Evolutionary conservation across 2,888 invertebrate species (phyloP).

Genomic region (Machimus rusticus): DNA sequence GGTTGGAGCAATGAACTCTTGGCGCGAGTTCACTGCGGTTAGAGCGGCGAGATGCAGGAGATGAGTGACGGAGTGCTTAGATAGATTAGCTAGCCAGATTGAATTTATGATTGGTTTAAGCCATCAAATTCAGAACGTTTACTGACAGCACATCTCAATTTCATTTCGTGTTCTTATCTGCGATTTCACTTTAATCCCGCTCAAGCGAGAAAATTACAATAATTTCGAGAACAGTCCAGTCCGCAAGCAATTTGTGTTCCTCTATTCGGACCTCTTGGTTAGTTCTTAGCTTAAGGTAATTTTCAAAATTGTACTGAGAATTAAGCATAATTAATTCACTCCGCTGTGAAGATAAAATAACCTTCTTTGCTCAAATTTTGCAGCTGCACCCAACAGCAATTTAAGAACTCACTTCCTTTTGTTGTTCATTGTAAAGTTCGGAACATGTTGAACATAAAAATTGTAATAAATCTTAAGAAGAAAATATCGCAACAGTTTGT

Average conservation of each 20-base stretch:
- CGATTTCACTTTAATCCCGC: background rate
- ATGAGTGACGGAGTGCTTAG: background rate
- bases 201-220: background rate
- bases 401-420: background rate
- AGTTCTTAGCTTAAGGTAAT: background rate
- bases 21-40: background rate
- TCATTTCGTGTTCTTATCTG: background rate
- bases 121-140: background rate
- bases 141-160: background rate
- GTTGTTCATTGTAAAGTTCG: background rate
- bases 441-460: background rate
- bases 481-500: background rate
- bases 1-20: slow-evolving; percentile 61
- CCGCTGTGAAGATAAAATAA: background rate
- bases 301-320: background rate
- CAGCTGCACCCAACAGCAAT: background rate
- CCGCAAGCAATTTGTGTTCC: background rate
- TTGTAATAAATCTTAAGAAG: background rate
- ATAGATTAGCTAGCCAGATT: background rate
- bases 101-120: background rate
- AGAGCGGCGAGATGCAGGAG: background rate
- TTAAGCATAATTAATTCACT: background rate
- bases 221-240: background rate
- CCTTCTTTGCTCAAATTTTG: background rate
- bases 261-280: background rate